Conservation (phyloP, 92 coral and sea anemone species). For the Plumapathes pennacea region DNA sequence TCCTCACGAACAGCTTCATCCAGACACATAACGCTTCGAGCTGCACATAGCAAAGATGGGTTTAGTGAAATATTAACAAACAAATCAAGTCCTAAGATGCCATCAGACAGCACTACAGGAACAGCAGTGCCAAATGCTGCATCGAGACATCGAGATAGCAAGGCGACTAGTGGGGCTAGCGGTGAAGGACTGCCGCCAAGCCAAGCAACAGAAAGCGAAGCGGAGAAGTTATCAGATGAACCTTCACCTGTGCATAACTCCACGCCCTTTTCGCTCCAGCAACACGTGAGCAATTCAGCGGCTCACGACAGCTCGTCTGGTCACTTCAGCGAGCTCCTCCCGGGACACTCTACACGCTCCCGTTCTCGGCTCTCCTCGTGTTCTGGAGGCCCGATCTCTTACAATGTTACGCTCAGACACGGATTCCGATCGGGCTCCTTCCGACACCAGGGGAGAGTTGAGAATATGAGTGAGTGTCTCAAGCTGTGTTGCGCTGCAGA, state of each 20-base stretch:
- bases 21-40: too few species aligned
- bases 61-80: too few species aligned
- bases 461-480: conserved; percentile 75
- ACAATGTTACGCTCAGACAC: conserved; percentile 99
- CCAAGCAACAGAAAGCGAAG: background rate
- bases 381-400: conserved; percentile 98
- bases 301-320: too few species aligned
- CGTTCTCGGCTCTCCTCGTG: conserved; percentile 81
- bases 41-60: too few species aligned
- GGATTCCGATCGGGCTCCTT: conserved; percentile 99
- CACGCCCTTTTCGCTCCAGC: too few species aligned
- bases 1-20: too few species aligned
- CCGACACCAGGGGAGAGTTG: conserved; percentile 99
- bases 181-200: background rate
- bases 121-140: background rate
- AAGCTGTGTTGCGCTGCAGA: conserved; percentile 71
- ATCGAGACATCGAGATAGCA: background rate
- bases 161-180: background rate
- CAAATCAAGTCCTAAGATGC: too few species aligned
- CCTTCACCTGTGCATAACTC: too few species aligned
- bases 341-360: conserved; percentile 5
- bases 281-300: too few species aligned
- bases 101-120: too few species aligned
- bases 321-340: too few species aligned
- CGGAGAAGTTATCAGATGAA: background rate